Percentiles rank a stretch among this genome's conserved stretches.
phyloP scores from a whole-genome alignment of 2,888 invertebrate species.

The Apamea epomidion region DNA sequence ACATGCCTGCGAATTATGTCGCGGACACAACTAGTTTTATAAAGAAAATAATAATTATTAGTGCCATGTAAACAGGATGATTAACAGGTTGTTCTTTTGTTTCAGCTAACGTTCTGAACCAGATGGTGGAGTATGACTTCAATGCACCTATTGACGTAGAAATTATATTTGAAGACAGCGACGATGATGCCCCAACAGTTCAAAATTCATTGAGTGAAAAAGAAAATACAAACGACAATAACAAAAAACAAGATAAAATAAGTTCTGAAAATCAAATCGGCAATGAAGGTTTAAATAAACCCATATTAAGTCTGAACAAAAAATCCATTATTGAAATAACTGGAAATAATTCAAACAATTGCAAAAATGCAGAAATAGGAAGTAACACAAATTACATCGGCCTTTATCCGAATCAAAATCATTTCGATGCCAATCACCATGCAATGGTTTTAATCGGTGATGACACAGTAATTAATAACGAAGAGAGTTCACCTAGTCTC shows the following conservation, averaged over 20 bases:
- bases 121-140: constrained; percentile 72
- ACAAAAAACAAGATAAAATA: constrained; percentile 4
- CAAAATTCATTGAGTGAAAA: constrained; percentile 18
- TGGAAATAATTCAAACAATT: background rate
- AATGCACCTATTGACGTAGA: constrained; percentile 67
- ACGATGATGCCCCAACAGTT: constrained; percentile 59
- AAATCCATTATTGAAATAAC: background rate
- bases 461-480: background rate
- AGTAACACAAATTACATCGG: background rate
- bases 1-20: background rate
- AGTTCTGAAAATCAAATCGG: background rate
- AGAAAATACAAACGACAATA: constrained; percentile 4
- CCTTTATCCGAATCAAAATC: constrained; percentile 3
- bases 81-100: constrained; percentile 34
- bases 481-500: background rate
- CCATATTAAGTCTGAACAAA: constrained; percentile 12
- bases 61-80: background rate
- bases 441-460: background rate
- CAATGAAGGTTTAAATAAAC: background rate
- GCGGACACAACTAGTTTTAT: background rate
- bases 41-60: background rate
- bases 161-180: constrained; percentile 70
- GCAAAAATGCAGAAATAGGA: background rate
- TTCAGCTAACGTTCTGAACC: constrained; percentile 61
- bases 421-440: constrained; percentile 7